These are phyloP conservation scores for Drosophila erecta DNA, from an alignment of 1,140 invertebrate species.

Conservation along the genomic window DNA sequence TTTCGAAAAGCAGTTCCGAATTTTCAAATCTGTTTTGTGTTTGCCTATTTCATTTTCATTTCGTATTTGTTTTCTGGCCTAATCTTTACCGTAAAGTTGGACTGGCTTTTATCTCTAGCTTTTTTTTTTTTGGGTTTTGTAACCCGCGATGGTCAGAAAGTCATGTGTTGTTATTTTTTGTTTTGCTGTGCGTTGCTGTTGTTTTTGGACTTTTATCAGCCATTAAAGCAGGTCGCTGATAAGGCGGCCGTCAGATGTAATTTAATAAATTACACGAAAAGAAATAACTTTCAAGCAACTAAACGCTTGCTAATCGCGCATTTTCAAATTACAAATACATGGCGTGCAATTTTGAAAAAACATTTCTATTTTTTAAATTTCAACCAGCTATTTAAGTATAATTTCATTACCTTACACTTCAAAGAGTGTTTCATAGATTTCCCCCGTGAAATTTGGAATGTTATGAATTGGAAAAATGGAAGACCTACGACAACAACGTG, in stretches of 20 bases:
- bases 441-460: conserved; percentile 6
- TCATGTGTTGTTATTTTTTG: conserved; percentile 40
- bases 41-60: conserved; percentile 40
- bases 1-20: conserved; percentile 30
- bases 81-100: conserved; percentile 37
- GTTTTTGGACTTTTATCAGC: conserved; percentile 57
- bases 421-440: too few species aligned
- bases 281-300: not conserved
- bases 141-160: conserved; percentile 45
- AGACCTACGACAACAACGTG: conserved; percentile 46
- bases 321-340: too few species aligned
- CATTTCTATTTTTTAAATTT: too few species aligned
- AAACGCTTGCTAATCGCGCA: too few species aligned
- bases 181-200: conserved; percentile 14
- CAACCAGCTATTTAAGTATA: too few species aligned
- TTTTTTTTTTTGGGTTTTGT: conserved; percentile 29
- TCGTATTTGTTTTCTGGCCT: conserved; percentile 16
- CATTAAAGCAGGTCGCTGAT: conserved; percentile 71
- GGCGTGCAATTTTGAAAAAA: too few species aligned
- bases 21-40: conserved; percentile 56
- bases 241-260: conserved; percentile 52
- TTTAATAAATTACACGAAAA: conserved; percentile 36
- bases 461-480: not conserved
- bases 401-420: too few species aligned
- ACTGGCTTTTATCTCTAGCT: conserved; percentile 33